phyloP scores from a whole-genome alignment of 92 coral and sea anemone species.

The Phenganax subtilis region DNA sequence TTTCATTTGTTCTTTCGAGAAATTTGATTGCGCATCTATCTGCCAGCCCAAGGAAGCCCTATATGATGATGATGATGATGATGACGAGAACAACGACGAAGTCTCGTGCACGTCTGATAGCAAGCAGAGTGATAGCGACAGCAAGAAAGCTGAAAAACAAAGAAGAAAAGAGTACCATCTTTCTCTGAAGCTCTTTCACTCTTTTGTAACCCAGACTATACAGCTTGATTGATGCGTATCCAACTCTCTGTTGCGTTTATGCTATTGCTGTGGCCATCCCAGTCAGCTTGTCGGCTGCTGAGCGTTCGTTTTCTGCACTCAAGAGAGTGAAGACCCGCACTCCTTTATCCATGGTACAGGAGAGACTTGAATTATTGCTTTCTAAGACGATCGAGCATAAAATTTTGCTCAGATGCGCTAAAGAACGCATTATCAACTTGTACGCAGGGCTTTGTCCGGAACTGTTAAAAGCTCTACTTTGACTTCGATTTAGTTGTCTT shows the following conservation, averaged over 20 bases:
- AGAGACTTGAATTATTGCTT: constrained; percentile 14
- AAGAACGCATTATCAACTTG: neutral
- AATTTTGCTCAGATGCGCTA: neutral
- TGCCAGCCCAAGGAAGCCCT: neutral
- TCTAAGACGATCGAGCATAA: neutral
- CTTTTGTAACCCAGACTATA: constrained; percentile 7
- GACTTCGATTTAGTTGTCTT: neutral
- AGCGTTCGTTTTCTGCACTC: constrained; percentile 22
- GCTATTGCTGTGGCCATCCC: constrained; percentile 24
- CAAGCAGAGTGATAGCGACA: neutral
- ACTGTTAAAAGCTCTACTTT: neutral
- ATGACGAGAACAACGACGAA: neutral
- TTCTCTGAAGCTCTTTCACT: constrained; percentile 4
- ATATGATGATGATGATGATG: neutral
- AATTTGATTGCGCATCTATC: neutral
- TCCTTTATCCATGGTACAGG: constrained; percentile 20
- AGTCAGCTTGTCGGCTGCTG: neutral
- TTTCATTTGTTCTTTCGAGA: neutral
- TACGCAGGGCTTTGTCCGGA: neutral
- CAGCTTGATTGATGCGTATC: constrained; percentile 16
- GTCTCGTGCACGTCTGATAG: neutral
- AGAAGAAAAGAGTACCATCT: neutral
- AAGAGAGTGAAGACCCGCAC: constrained; percentile 22
- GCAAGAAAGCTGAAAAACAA: neutral
- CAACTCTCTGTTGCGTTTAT: neutral